Evolutionary conservation across 1,140 invertebrate genomes (phyloP), one percentile per base, ranked within the genome.

Genomic region (Drosophila sulfurigaster): DNA sequence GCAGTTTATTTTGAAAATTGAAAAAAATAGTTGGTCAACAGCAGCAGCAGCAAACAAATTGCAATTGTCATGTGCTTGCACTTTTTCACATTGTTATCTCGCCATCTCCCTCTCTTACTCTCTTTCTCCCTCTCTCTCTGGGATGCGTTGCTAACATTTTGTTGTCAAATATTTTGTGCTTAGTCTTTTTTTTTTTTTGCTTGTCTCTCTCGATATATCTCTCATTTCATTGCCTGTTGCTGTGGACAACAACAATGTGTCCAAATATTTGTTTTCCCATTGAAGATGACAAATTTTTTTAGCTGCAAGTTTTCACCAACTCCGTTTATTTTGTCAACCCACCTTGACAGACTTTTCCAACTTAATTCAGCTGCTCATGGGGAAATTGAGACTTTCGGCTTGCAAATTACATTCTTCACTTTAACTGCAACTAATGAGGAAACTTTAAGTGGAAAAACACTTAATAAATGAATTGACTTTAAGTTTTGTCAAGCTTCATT

Each of bases 1-100:
- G 1, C 15, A 82, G 79, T 82, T 75, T 82, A 82, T 82, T 79
- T 82, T 82, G 51, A 79, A 83, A 76, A 76, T 79, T 76, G 43
- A 48, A 52, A 72, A 25, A 65, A 66, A 43, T 54, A 20, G 35
- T 46, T 46, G 58, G 67, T 62, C 69, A 72, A 62, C 46, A 49
- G 43, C 20, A 74, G 43, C 20, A 74, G 38, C 41, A 28, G 67
- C 32, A 63, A 75, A 62, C 59, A 75, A 85, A 60, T 81, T 67
- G 57, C 38, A 46, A 73, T 70, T 85, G 81, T 81, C 74, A 85
- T 81, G 78, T 81, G 77, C 74, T 71, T 82, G 69, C 79, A 79
- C 62, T 81, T 75, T 80, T 62, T 68, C 28, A 32, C 45, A 45
- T 64, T 72, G 58, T 30, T 11, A 20, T 56, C 25, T 48, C 41